Conservation (phyloP, 2,113 vertebrate species). For the Brienomyrus longianalis region DNA sequence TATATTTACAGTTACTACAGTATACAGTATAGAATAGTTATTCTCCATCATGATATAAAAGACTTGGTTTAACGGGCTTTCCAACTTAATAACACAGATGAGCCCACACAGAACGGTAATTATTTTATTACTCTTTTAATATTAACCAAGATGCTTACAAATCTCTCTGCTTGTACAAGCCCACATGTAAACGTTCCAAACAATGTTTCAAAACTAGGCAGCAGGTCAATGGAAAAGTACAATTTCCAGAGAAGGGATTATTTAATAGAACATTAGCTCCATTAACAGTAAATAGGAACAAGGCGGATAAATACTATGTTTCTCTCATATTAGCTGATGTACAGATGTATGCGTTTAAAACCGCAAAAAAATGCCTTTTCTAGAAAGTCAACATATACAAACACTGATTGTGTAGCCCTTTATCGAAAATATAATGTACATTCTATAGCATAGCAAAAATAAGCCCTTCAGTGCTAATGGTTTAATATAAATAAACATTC, state of each 20-base stretch:
- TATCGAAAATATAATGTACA: background rate
- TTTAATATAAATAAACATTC: slow-evolving; percentile 12
- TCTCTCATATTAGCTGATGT: background rate
- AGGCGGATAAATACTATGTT: background rate
- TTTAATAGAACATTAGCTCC: background rate
- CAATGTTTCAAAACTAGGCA: background rate
- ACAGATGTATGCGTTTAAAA: background rate
- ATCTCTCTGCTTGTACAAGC: background rate
- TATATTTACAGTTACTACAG: background rate
- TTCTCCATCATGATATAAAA: background rate
- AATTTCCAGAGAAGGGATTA: background rate
- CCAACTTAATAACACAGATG: background rate
- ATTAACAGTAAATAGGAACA: background rate
- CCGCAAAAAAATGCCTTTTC: background rate
- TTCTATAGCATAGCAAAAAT: slow-evolving; percentile 6
- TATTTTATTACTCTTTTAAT: slow-evolving; percentile 15
- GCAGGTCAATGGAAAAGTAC: background rate
- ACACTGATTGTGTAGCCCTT: background rate
- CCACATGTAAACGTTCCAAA: background rate
- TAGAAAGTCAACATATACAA: background rate
- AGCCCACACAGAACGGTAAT: background rate
- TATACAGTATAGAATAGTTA: background rate
- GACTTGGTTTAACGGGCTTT: slow-evolving; percentile 1
- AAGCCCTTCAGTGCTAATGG: slow-evolving; percentile 9
- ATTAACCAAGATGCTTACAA: slow-evolving; percentile 4